A percentile compares a stretch with the other conserved stretches of the same genome.
These are phyloP conservation scores for Brachypteracias leptosomus DNA, from an alignment of 2,113 vertebrate genomes.

Conservation along the genomic window DNA sequence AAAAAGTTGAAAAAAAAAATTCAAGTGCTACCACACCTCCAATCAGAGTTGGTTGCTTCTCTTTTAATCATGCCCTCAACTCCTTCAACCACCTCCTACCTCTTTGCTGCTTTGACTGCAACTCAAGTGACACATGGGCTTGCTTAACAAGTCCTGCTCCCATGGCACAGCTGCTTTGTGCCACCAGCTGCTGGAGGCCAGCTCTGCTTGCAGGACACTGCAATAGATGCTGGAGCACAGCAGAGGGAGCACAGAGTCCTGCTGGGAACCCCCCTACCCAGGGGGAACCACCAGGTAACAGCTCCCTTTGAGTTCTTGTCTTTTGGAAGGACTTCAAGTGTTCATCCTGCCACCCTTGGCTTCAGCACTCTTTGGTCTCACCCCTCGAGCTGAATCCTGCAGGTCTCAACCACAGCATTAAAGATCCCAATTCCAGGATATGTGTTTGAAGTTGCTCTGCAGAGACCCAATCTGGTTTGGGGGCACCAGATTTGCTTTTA, in stretches of 20 bases:
- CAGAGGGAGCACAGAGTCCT: constrained; percentile 49
- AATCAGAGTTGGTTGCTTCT: background rate
- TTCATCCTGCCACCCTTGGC: background rate
- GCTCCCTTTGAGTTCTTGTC: background rate
- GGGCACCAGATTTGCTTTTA: background rate
- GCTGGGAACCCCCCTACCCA: background rate
- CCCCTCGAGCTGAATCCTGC: background rate
- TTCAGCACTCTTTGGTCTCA: rapidly evolving
- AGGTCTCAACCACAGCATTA: background rate
- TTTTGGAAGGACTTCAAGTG: rapidly evolving
- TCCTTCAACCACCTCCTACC: background rate
- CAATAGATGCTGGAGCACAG: background rate
- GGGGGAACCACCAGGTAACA: background rate
- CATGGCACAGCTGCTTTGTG: background rate
- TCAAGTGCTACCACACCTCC: background rate
- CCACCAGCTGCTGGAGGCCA: background rate
- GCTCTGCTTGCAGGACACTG: background rate
- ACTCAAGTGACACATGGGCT: rapidly evolving
- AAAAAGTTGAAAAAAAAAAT: background rate
- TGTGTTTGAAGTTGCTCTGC: rapidly evolving
- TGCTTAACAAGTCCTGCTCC: background rate
- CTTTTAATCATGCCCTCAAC: background rate
- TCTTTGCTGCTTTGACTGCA: background rate
- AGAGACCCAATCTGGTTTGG: background rate
- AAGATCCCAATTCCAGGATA: background rate